These are phyloP conservation scores for Dolichomitus sp. DNA, from an alignment of 2,888 invertebrate genomes.

Conservation along the genomic window DNA sequence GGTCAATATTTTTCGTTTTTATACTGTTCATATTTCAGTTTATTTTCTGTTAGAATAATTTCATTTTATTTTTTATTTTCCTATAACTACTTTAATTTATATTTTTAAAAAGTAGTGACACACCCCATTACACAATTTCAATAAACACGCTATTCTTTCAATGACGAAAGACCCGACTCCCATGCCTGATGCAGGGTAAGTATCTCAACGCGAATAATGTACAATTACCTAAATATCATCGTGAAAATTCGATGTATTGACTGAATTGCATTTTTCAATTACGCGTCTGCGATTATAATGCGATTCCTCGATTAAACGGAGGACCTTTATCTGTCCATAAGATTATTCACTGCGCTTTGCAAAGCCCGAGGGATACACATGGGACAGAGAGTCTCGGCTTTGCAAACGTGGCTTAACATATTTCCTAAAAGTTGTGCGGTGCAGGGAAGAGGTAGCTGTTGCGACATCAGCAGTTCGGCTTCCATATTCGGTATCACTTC, in stretches of 20 bases:
- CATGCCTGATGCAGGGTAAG: slow-evolving; percentile 26
- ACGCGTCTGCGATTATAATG: neutral
- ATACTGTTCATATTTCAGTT: too few species aligned
- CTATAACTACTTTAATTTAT: too few species aligned
- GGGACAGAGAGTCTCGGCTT: slow-evolving; percentile 83
- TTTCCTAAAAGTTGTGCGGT: slow-evolving; percentile 82
- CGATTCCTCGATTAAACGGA: neutral
- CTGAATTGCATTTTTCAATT: slow-evolving; percentile 22
- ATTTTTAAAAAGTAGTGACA: too few species aligned
- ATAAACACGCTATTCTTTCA: slow-evolving; percentile 16
- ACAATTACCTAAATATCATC: slow-evolving; percentile 52
- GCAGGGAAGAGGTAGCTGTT: slow-evolving; percentile 81
- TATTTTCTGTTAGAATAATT: too few species aligned
- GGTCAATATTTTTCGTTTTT: too few species aligned
- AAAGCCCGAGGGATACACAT: slow-evolving; percentile 81
- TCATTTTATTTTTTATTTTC: too few species aligned
- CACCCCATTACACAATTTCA: slow-evolving; percentile 2
- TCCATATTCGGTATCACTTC: slow-evolving; percentile 83
- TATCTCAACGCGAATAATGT: slow-evolving; percentile 45
- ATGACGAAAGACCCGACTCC: slow-evolving; percentile 6
- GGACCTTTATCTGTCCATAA: slow-evolving; percentile 66
- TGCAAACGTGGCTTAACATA: slow-evolving; percentile 75
- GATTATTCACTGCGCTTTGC: slow-evolving; percentile 75
- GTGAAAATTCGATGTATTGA: slow-evolving; percentile 37
- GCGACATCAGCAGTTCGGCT: slow-evolving; percentile 80